A percentile compares a stretch with the other conserved stretches of the same genome.
phyloP scores from a whole-genome alignment of 2,113 vertebrate genomes.

The Dromiciops gliroides region DNA sequence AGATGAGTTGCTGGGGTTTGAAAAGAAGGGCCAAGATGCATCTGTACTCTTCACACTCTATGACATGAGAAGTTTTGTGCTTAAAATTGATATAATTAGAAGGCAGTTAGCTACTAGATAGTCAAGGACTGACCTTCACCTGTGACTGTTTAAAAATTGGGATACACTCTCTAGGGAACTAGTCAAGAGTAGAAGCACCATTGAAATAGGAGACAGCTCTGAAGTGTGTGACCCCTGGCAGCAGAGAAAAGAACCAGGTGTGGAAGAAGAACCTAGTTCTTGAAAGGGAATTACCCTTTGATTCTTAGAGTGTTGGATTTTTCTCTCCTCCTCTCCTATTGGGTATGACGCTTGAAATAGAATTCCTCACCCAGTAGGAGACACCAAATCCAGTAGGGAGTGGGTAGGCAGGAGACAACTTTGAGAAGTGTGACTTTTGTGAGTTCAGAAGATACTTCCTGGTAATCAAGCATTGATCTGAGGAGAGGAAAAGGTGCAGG shows the following conservation, averaged over 20 bases:
- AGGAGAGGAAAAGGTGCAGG: neutral
- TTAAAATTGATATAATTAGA: neutral
- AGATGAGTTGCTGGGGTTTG: neutral
- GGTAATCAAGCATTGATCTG: neutral
- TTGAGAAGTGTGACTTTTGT: neutral
- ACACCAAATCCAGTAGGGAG: neutral
- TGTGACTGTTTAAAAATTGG: neutral
- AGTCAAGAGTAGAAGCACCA: neutral
- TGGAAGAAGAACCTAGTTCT: neutral
- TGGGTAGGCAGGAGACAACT: neutral
- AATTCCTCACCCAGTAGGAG: neutral
- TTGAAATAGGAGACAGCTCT: neutral
- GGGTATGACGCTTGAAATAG: neutral
- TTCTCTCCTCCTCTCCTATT: neutral
- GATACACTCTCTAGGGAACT: neutral
- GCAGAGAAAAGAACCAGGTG: neutral
- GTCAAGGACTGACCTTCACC: neutral
- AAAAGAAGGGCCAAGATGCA: neutral
- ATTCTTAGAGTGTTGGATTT: neutral
- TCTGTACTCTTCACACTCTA: neutral
- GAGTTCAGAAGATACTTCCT: neutral
- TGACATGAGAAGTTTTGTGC: neutral
- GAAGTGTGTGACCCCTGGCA: neutral
- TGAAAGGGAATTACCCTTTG: neutral
- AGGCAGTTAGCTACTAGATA: neutral